Evolutionary conservation across 2,113 vertebrate genomes (phyloP), one percentile per base, ranked within the genome.

Genomic region (Accipiter virgatus): DNA sequence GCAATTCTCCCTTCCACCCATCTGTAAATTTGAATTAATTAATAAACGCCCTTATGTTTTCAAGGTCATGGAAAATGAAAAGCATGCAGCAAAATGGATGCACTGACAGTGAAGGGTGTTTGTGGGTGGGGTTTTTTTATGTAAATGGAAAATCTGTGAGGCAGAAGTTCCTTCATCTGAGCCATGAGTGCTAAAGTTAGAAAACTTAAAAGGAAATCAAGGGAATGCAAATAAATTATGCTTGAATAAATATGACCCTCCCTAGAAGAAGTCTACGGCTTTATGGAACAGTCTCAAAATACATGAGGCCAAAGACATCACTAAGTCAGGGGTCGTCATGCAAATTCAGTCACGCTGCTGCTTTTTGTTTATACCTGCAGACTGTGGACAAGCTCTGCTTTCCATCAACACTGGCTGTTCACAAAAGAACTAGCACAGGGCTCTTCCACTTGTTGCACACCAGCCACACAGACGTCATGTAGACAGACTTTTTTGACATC

Each of bases 61-160:
- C 93, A 97, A 97, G 95, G 96, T 96, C 95, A 96, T 5, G n/a
- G 90, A 56, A 93, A 97, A 96, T 93, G 68, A 97, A 94, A 96
- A 61, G 85, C 90, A 81, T 75, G 79, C 92, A 81, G 81, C 63
- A 96, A 90, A 95, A 90, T 29, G 63, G 90, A 83, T 88, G 90
- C 90, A 88, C 43, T 94, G 89, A 85, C 80, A 93, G 81, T 18
- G 52, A 90, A 74, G 86, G 75, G 68, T 85, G 70, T 80, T 88
- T 84, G 74, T 78, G 77, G 63, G 59, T 81, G 77, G 43, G 13
- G 0, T 2, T n/a, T 47, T 86, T 84, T 83, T 27, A 90, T 83
- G 75, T 32, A 90, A 94, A 83, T 83, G 19, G 2, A 11, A 86
- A 95, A 88, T 52, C 22, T 84, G 26, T 13, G 81, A 96, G 87